Evolutionary conservation across 1,140 invertebrate species (phyloP), one percentile per base, ranked within the genome.

Genomic region (Zelostemma sp.): DNA sequence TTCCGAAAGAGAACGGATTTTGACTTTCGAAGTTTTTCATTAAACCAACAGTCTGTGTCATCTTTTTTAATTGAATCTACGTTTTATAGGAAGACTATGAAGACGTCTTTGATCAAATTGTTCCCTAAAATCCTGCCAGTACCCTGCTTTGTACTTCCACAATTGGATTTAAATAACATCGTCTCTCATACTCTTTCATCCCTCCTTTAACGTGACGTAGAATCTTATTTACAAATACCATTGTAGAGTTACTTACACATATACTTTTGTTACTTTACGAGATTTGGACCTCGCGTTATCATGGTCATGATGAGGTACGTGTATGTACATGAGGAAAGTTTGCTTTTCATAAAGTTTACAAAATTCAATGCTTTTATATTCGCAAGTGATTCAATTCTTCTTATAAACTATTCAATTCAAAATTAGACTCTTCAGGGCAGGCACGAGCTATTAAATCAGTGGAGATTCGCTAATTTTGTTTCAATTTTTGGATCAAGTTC

Each of bases 91-190:
- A 70, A 70, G 68, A 70, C 67, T 69, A 41, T 41, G 21, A 69
- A 69, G 67, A 69, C 57, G 53, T 57, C 51, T 70, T 70, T 65
- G 61, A 64, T 70, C 61, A 70, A 65, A 65, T 70, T 70, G 68
- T 70, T 70, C 68, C 61, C 68, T 65, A 65, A 59, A 64, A 58
- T 70, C 58, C 50, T 58, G 58, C 57, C 55, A 61, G 9, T 59
- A 70, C 43, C 68, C 61, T 70, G 68, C 57, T 57, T 70, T 70
- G 68, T 65, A 70, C 68, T 70, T 65, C 68, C 61, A 61, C 46
- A 33, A 65, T 60, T 11, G 49, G 51, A 62, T 50, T 17, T 33
- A 12, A 41, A 41, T 2, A 41, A 25, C 18, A 9, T 35, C 14
- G 6, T 45, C 28, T 53, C 25, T 64, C 54, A 19, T 60, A 50